Base-by-base conservation (phyloP, 2,113 vertebrate genomes). In the Pogona vitticeps region DNA sequence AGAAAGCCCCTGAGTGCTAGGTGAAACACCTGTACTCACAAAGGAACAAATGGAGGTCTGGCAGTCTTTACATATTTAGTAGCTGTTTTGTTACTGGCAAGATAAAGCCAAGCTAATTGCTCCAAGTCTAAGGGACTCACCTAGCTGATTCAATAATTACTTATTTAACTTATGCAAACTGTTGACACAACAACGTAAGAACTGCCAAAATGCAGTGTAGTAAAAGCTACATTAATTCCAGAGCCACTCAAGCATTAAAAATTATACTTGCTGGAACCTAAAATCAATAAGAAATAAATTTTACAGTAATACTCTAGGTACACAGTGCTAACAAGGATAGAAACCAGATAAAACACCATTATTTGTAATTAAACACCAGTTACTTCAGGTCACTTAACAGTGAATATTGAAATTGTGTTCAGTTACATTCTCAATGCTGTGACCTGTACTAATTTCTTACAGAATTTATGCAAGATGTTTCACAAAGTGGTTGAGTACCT, bases 251-350 rank as follows among this genome's bases (percentile, higher is more conserved):
- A 10, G 56, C 58, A 40, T 12, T 12, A 80, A 65, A 13, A 9
- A 72, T 58, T 6, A 23, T 5, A 72, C 40, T 6, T 10, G 1
- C 26, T 4, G n/a, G 31, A 46, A 17, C 28, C 7, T 21, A 40
- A 75, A 76, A 59, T 17, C 1, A 33, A 67, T 59, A 73, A 8
- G 38, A 63, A 80, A 75, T 36, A 1, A 52, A 20, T 86, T 63
- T 36, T 65, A 17, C 28, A 28, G 26, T 0, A 0, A 17, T 7
- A 10, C 0, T 0, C n/a, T 0, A 6, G 0, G 3, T 7, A 8
- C 3, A 7, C 33, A 78, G 28, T 31, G 21, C 26, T 84, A 63
- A 75, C 17, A 20, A 33, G 31, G n/a, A 10, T 38, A 31, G 28
- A 42, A 46, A 21, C 40, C 42, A 87, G 78, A 31, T 76, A 31